Evolutionary conservation across 1,140 invertebrate genomes (phyloP), one percentile per base, ranked within the genome.

Genomic region (Leptinotarsa texana): DNA sequence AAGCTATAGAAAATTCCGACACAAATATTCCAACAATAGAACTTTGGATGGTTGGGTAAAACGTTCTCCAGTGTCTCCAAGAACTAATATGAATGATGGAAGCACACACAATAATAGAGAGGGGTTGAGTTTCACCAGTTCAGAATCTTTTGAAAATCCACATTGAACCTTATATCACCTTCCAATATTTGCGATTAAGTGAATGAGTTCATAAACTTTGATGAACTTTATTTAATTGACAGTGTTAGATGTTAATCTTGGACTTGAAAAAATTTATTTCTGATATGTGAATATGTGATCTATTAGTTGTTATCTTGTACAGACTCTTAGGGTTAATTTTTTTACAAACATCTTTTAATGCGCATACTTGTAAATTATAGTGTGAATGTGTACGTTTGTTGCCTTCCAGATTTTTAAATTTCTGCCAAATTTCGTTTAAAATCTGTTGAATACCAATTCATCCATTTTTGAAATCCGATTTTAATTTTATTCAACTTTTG

Each of bases 351-450:
- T 74, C 81, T 82, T 82, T 81, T 80, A 78, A 77, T 80, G 78
- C 70, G 80, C 72, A 81, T 79, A 82, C 63, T 73, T 83, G 81
- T 83, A 83, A 83, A 82, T 83, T 83, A 83, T 83, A 79, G 65
- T 75, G 72, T 78, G 74, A 78, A 78, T 76, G 74, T 78, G 74
- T 77, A 77, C 71, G 73, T 72, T 65, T 78, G 51, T 57, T 57
- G 51, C 51, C 51, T 57, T 57, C 51, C 51, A 57, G n/a, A 57
- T 57, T 57, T 57, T 18, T 15, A n/a, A 17, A 57, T 18, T 57
- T 57, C 11, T 15, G 51, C 15, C 15, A 57, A 57, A 57, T 17
- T 57, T 57, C 2, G 0, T 57, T 57, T 18, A 57, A 57, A 57
- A 57, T 57, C 15, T 18, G 51, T 57, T 18, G 17, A 42, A 42